These are phyloP conservation scores for Phymanthus crucifer DNA, from an alignment of 92 coral and sea anemone species.

Conservation along the genomic window DNA sequence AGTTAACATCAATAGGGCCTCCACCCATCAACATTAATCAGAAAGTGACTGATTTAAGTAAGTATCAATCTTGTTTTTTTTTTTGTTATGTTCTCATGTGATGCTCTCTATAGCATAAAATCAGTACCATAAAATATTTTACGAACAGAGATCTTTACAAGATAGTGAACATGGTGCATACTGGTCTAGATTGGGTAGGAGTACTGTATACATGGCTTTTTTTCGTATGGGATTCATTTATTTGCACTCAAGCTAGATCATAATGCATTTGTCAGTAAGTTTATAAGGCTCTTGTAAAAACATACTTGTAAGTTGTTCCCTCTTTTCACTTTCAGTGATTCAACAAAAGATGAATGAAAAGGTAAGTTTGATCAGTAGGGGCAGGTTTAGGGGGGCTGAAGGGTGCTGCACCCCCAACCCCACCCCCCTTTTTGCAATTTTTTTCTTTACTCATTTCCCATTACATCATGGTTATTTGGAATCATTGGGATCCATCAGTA, in stretches of 20 bases:
- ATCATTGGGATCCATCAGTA: too few species aligned
- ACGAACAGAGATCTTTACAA: too few species aligned
- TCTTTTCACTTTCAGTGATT: not conserved
- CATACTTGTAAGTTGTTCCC: not conserved
- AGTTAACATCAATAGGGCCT: conserved; percentile 19
- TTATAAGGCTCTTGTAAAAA: not conserved
- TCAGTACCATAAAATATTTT: not conserved
- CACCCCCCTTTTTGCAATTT: too few species aligned
- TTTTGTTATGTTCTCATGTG: not conserved
- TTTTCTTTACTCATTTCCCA: too few species aligned
- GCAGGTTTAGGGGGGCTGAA: too few species aligned
- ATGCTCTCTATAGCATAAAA: not conserved
- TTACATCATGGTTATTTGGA: too few species aligned
- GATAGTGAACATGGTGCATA: too few species aligned
- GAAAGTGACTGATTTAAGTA: conserved; percentile 27
- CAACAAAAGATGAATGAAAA: not conserved
- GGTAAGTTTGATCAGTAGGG: not conserved
- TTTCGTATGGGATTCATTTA: too few species aligned
- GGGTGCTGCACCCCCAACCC: too few species aligned
- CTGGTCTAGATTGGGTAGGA: too few species aligned
- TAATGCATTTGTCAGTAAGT: not conserved
- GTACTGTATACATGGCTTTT: too few species aligned
- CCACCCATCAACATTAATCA: conserved; percentile 19
- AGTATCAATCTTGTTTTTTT: not conserved
- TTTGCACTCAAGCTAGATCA: too few species aligned